phyloP scores from a whole-genome alignment of 92 coral and sea anemone species.

The Hydrozoanthus gracilis region DNA sequence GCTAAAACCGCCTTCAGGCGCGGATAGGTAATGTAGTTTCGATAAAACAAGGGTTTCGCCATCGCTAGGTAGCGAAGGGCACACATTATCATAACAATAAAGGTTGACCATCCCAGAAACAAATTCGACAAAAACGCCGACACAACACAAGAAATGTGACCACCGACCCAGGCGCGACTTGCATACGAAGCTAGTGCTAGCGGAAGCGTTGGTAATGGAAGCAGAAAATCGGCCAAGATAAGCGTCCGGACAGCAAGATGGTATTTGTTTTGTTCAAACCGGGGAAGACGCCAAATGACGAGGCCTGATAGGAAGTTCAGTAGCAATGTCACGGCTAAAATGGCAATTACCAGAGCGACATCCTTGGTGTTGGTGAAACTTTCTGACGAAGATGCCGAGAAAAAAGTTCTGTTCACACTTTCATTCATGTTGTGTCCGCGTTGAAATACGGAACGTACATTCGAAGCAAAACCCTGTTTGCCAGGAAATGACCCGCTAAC shows the following conservation, averaged over 20 bases:
- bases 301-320: conserved; percentile 73
- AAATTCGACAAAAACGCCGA: conserved; percentile 81
- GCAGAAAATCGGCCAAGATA: conserved; percentile 70
- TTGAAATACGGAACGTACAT: not conserved
- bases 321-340: conserved; percentile 60
- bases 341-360: conserved; percentile 44
- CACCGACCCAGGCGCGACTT: conserved; percentile 83
- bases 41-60: conserved; percentile 80
- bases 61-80: conserved; percentile 83
- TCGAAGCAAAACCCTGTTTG: not conserved
- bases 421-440: not conserved
- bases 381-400: not conserved
- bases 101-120: conserved; percentile 86
- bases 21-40: conserved; percentile 69
- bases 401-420: not conserved
- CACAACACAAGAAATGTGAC: conserved; percentile 65
- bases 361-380: not conserved
- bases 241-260: conserved; percentile 84
- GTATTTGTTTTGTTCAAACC: conserved; percentile 68
- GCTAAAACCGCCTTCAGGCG: conserved; percentile 63
- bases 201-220: conserved; percentile 75
- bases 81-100: conserved; percentile 75
- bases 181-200: conserved; percentile 70
- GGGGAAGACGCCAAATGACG: conserved; percentile 82
- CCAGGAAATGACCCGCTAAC: not conserved